These are phyloP conservation scores for Teinopalpus imperialis DNA, from an alignment of 2,888 invertebrate species.

Conservation along the genomic window DNA sequence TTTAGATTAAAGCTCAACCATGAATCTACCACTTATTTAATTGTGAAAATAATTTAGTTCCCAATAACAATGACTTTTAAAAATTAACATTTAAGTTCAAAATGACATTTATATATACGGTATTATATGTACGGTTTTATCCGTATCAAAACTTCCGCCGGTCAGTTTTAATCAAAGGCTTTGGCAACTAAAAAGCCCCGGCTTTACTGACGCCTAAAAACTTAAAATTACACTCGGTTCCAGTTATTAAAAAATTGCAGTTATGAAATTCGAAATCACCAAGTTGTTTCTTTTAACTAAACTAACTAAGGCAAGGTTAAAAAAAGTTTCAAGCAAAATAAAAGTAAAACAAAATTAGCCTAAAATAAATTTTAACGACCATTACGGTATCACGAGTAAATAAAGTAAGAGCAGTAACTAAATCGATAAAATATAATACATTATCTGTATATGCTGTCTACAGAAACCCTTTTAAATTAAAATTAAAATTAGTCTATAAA, in stretches of 20 bases:
- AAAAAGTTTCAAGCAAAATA: no score
- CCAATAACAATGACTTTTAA: no score
- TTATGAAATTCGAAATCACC: no score
- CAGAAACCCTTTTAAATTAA: not conserved
- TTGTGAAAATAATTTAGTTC: no score
- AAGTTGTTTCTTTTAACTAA: not conserved
- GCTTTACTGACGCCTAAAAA: conserved; percentile 9
- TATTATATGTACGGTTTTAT: not conserved
- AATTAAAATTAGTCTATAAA: no score
- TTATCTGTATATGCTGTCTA: not conserved
- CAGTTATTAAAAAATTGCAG: conserved; percentile 19
- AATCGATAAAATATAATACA: conserved; percentile 19
- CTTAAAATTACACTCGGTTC: conserved; percentile 14
- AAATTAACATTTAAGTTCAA: not conserved
- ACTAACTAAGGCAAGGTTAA: not conserved
- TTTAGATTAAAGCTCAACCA: no score
- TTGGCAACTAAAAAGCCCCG: conserved; percentile 1
- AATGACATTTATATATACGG: not conserved
- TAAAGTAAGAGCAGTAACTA: conserved; percentile 9
- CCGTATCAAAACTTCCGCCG: not conserved
- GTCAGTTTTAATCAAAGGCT: conserved; percentile 3
- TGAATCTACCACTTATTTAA: no score
- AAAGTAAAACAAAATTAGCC: conserved; percentile 3
- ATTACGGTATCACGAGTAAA: conserved; percentile 6
- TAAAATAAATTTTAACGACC: conserved; percentile 6